Percentiles rank a stretch among this genome's conserved stretches.
These are phyloP conservation scores for Trogon melanurus DNA, from an alignment of 2,113 vertebrate species.

Conservation along the genomic window DNA sequence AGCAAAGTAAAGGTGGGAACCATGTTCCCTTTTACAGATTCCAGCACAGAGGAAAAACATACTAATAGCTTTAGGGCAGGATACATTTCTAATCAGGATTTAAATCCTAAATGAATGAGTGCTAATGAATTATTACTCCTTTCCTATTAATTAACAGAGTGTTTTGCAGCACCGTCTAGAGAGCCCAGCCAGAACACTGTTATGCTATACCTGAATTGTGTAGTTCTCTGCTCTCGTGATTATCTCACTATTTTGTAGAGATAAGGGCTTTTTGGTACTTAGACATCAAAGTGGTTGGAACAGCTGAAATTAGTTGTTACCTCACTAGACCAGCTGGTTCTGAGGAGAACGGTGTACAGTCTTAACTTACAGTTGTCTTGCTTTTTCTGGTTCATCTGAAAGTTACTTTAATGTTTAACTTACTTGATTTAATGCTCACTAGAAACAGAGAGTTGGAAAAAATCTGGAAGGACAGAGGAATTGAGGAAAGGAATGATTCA, in stretches of 20 bases:
- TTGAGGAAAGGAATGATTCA: background rate
- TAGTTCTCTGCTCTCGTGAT: background rate
- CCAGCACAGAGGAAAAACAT: background rate
- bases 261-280: background rate
- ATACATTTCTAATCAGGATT: constrained; percentile 9
- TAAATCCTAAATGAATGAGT: constrained; percentile 34
- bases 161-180: constrained; percentile 32
- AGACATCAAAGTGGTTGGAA: constrained; percentile 28
- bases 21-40: background rate
- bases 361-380: background rate
- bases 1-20: background rate
- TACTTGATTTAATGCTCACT: constrained; percentile 21
- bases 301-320: constrained; percentile 22
- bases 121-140: constrained; percentile 39
- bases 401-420: constrained; percentile 34
- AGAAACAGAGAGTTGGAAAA: background rate
- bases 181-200: background rate
- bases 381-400: constrained; percentile 25
- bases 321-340: background rate
- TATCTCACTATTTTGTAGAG: background rate
- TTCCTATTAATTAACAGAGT: constrained; percentile 19
- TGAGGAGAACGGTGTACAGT: background rate
- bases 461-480: background rate
- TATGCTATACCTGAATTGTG: background rate
- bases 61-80: background rate